Evolutionary conservation across 2,113 vertebrate species (phyloP), one percentile per base, ranked within the genome.

Genomic region (Indicator maculatus): DNA sequence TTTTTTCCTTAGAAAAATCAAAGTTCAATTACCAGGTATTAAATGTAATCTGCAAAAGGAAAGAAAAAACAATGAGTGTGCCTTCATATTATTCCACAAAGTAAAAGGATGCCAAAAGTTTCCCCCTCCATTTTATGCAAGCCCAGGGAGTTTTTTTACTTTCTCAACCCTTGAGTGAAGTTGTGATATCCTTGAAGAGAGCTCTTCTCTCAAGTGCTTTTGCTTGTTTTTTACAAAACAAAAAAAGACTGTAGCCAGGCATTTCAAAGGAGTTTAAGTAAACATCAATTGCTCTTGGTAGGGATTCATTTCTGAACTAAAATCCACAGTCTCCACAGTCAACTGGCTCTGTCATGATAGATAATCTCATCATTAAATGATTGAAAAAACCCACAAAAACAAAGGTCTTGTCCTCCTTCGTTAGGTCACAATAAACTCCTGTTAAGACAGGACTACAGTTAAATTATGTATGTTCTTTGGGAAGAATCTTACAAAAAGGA

Each of bases 1-100:
- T 56, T 47, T 71, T 74, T 66, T 80, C 26, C 69, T 93, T 92
- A 82, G 33, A 64, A 95, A 95, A 88, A 83, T 36, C 31, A 72
- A 93, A 93, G 38, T 39, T 93, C 58, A 93, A 77, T 88, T 86
- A 86, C 20, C 28, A 89, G 33, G 16, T 86, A 80, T 89, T 88
- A 89, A 93, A 93, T 56, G 82, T 76, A 93, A 91, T 83, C 84
- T 91, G 78, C 33, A 88, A 93, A 92, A 83, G 65, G 64, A 95
- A 91, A 93, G 58, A 74, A 80, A 90, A 91, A 88, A 79, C 67
- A 59, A 73, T 8, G 24, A 86, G 53, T 30, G 21, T 70, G 45
- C 61, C 61, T 89, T 82, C 20, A 47, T n/a, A 67, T 53, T 91
- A 91, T 19, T 86, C 39, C 30, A 77, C n/a, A 53, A 90, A 93